These are phyloP conservation scores for Tor tambroides DNA, from an alignment of 2,113 vertebrate genomes.

Conservation along the genomic window DNA sequence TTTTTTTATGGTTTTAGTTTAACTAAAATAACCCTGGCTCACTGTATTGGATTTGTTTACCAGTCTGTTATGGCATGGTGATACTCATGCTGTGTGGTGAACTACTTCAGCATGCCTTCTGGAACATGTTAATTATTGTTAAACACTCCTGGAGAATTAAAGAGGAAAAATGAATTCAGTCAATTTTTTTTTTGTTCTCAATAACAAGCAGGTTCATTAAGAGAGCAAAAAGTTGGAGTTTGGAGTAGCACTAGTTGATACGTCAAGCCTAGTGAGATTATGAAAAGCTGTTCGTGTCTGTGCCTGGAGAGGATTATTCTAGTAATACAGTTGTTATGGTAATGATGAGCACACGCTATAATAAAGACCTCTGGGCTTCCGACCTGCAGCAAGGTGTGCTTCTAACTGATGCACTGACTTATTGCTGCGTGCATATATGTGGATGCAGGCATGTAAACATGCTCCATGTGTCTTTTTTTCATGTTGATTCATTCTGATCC, in stretches of 20 bases:
- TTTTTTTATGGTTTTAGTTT: background rate
- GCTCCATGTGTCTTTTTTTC: too few species aligned
- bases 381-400: conserved; percentile 50
- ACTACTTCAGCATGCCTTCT: conserved; percentile 33
- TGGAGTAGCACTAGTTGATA: conserved; percentile 45
- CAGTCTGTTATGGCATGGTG: background rate
- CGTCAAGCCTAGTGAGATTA: conserved; percentile 46
- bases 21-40: background rate
- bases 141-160: conserved; percentile 46
- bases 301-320: conserved; percentile 56
- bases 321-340: conserved; percentile 59
- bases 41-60: background rate
- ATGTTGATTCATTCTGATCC: conserved; percentile 26
- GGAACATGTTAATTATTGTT: conserved; percentile 52
- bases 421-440: conserved; percentile 25
- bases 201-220: conserved; percentile 55
- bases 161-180: conserved; percentile 40
- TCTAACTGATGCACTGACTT: conserved; percentile 49
- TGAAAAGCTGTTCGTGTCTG: conserved; percentile 55
- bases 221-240: conserved; percentile 47
- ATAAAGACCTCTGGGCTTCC: conserved; percentile 51
- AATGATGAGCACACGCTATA: conserved; percentile 54
- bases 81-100: background rate
- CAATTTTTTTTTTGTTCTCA: conserved; percentile 45
- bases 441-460: background rate